Evolutionary conservation across 2,888 invertebrate genomes (phyloP), one percentile per base, ranked within the genome.

Genomic region (Cerceris ruficornis): DNA sequence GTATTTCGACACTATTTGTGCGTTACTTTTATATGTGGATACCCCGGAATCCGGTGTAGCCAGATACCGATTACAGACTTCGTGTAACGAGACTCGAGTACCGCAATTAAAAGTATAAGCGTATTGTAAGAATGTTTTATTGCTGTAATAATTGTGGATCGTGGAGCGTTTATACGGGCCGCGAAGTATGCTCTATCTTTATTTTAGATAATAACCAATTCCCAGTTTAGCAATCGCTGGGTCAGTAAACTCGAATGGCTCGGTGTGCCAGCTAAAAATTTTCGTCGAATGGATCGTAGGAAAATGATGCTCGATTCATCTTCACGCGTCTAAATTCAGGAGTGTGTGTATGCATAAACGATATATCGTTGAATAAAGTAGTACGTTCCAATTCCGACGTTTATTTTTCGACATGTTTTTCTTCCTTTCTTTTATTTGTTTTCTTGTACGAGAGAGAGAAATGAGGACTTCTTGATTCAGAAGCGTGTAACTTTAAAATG

Each of bases 51-150:
- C 15, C 41, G 41, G 41, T 15, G 17, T 17, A 55, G 15, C 49
- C n/a, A 46, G 41, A 67, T 28, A 54, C 50, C 59, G 62, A 75
- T 75, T 75, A 75, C 15, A 62, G 13, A 39, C 50, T 15, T 8
- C 54, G 46, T 39, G 15, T 49, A 59, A 67, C 67, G 28, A 28
- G 64, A 55, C 9, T 39, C 15, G 11, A 15, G 28, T 41, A 46
- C 59, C 60, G 42, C 65, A 69, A 76, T 76, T 72, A 57, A 28
- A 65, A 59, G 55, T 57, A 65, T 50, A 59, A 59, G 43, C 50
- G n/a, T 17, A 52, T 60, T 61, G 54, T 61, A 13, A 42, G 55
- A 7, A 50, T 54, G 50, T 59, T 52, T 60, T 52, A 68, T 68
- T 68, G 41, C 68, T 6, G 68, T 49, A 15, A 64, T 46, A 50